Evolutionary conservation across 2,113 vertebrate species (phyloP), one percentile per base, ranked within the genome.

Genomic region (Rhea americana): DNA sequence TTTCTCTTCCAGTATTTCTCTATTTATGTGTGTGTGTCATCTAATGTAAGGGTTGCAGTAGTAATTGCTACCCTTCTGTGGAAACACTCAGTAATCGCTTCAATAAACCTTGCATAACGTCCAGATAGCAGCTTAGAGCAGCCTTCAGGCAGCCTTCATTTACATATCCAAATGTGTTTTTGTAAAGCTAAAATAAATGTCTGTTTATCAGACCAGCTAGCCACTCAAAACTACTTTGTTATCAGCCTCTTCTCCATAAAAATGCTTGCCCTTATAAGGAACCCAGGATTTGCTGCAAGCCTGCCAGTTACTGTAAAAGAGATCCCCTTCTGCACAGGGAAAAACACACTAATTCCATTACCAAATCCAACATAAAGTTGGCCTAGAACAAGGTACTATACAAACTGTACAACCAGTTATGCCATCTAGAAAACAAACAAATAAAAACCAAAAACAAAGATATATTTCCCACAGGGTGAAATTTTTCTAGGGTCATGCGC

Each of bases 1-100:
- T 94, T 87, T 87, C 85, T 87, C 51, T 83, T 92, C 63, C 43
- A 91, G 41, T 65, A 67, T 81, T 89, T 85, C 25, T 45, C 35
- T 65, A 32, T 65, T 12, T 43, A 62, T 13, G 35, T 91, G 32
- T 83, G 45, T 83, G 45, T 87, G 90, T 82, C 86, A 93, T 81
- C 92, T 90, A 89, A 94, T 73, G 35, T 11, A 58, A 94, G 81
- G 82, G 70, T 70, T 75, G 56, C 3, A 0, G 48, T 5, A 12
- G 80, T 85, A 91, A 93, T 93, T 82, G 72, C 71, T 80, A 78
- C 48, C 45, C 68, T 91, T 81, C 37, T 51, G 43, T 89, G 55
- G 51, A 87, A 92, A 75, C 4, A 28, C 21, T 82, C 74, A 7
- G 41, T 56, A 87, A 96, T 91, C 66, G 66, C 73, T 25, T 8